Percentiles rank a stretch among this genome's conserved stretches.
phyloP scores from a whole-genome alignment of 2,888 invertebrate genomes.

The Leucozona laternaria region DNA sequence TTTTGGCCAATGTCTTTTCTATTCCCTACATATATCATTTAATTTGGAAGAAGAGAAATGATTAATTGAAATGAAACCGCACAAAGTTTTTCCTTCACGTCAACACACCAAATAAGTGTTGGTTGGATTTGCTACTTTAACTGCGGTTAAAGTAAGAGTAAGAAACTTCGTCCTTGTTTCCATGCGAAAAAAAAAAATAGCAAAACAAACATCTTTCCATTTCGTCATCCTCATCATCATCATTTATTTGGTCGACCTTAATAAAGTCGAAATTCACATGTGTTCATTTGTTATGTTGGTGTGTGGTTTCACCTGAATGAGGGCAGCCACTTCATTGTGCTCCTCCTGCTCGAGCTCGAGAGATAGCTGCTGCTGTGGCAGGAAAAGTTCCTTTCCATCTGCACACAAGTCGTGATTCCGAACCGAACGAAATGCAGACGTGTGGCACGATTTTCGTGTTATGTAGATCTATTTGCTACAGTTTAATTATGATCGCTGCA shows the following conservation, averaged over 20 bases:
- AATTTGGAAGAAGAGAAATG: background rate
- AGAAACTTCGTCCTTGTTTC: conserved; percentile 29
- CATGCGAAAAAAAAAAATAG: background rate
- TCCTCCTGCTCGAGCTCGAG: conserved; percentile 7
- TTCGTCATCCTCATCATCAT: conserved; percentile 38
- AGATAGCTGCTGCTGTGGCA: background rate
- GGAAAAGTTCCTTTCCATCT: conserved; percentile 55
- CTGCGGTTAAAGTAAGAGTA: conserved; percentile 11
- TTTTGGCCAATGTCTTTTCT: background rate
- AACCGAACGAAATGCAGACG: conserved; percentile 72
- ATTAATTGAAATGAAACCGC: conserved; percentile 38
- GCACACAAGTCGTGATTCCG: conserved; percentile 69
- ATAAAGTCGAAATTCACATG: conserved; percentile 24
- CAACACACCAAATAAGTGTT: conserved; percentile 27
- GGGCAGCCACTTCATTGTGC: conserved; percentile 28
- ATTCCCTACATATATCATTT: background rate
- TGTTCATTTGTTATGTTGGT: conserved; percentile 21
- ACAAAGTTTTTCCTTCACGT: conserved; percentile 12
- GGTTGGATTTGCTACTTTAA: conserved; percentile 14
- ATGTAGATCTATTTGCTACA: conserved; percentile 76
- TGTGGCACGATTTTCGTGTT: conserved; percentile 77
- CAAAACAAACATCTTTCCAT: conserved; percentile 46
- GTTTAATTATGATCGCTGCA: conserved; percentile 74
- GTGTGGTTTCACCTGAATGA: conserved; percentile 30
- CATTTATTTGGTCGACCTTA: conserved; percentile 22